phyloP scores from a whole-genome alignment of 1,140 invertebrate species.

The Bombus waltoni region DNA sequence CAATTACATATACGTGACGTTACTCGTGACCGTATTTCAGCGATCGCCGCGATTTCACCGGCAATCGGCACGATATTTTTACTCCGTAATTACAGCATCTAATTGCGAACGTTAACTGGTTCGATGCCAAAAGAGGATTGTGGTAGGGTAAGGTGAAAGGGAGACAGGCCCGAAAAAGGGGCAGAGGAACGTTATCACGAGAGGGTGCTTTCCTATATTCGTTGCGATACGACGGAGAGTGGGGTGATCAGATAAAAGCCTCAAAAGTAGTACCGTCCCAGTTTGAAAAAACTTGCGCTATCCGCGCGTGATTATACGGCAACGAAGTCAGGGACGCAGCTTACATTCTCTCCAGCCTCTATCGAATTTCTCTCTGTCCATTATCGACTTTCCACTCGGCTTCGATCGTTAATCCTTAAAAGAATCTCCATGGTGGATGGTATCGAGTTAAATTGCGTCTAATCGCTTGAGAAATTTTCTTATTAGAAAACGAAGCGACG shows the following conservation, averaged over 20 bases:
- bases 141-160: not conserved
- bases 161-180: conserved; percentile 12
- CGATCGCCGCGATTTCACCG: conserved; percentile 12
- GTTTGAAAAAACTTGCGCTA: conserved; percentile 61
- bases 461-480: not conserved
- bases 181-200: conserved; percentile 60
- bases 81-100: conserved; percentile 59
- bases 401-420: not conserved
- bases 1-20: not conserved
- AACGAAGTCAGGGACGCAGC: conserved; percentile 58
- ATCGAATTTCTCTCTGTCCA: conserved; percentile 31
- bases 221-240: conserved; percentile 40
- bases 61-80: conserved; percentile 56
- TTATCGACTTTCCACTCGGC: not conserved
- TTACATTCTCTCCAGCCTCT: conserved; percentile 34
- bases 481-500: not conserved
- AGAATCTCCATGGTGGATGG: too few relatives aligned
- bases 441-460: not conserved
- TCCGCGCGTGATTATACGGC: conserved; percentile 61
- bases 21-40: not conserved
- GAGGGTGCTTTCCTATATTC: conserved; percentile 65
- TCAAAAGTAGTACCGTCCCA: conserved; percentile 68
- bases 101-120: conserved; percentile 68
- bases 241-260: conserved; percentile 66
- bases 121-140: conserved; percentile 61